phyloP scores from a whole-genome alignment of 2,797 vertebrate species.

The Myotis findleyi region DNA sequence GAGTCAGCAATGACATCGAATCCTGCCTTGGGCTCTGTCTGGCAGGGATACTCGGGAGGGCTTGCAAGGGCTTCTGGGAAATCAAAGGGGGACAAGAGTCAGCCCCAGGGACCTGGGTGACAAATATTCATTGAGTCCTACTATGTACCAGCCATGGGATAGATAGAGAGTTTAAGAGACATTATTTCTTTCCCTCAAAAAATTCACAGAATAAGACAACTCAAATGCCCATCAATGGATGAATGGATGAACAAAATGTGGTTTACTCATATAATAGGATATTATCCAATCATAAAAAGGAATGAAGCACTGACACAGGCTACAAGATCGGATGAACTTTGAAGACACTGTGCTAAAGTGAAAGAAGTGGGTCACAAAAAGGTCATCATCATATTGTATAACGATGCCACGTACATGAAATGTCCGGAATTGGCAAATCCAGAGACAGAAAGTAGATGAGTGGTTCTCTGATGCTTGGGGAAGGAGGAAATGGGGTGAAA shows the following conservation, averaged over 20 bases:
- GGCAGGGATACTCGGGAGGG: neutral
- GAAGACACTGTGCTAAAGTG: neutral
- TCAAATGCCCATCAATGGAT: neutral
- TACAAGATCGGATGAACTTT: neutral
- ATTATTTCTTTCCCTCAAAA: neutral
- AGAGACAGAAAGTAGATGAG: neutral
- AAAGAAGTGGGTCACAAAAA: neutral
- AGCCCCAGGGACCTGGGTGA: neutral
- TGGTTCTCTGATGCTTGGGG: neutral
- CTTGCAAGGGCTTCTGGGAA: neutral
- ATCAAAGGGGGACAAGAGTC: neutral
- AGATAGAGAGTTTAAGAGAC: neutral
- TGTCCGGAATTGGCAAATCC: neutral
- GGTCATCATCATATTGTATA: neutral
- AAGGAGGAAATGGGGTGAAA: neutral
- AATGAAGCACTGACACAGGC: neutral
- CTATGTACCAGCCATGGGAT: neutral
- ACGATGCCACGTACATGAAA: neutral
- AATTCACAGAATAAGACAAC: neutral
- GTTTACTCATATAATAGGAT: neutral
- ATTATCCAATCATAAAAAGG: neutral
- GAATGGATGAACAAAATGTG: neutral
- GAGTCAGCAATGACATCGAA: neutral
- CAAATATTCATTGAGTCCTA: neutral
- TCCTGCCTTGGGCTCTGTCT: neutral